Evolutionary conservation across 2,888 invertebrate species (phyloP), one percentile per base, ranked within the genome.

Genomic region (Tetropium fuscum): DNA sequence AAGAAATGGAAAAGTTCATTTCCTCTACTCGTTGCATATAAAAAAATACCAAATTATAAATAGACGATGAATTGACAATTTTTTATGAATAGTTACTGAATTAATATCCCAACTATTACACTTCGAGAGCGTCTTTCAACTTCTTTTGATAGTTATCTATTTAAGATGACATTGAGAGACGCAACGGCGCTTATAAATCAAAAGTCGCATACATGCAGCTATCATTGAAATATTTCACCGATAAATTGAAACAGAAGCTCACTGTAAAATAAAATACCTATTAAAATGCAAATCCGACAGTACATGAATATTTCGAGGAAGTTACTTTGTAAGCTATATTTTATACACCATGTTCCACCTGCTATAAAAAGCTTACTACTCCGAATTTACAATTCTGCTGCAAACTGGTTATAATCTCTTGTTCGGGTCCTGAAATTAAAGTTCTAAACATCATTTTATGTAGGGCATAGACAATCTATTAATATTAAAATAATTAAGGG

Each of bases 231-330:
- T 16, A 44, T 44, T 30, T 3, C 27, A 6, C 44, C 27, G 10
- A 44, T 63, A 64, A 66, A 68, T 64, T 66, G 65, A 62, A 64
- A 66, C 64, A 64, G 62, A 59, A 49, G 45, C 47, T 49, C 34
- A 62, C 58, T 60, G 55, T 54, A 54, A 65, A 62, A 62, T 62
- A 70, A 63, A 61, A 65, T 60, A 48, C 63, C 63, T 60, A 69
- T 71, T 68, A 68, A 71, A 69, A 71, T 69, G 69, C 65, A 68
- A 68, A 68, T 66, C 60, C 51, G 49, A 58, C 56, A 58, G 47
- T 49, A 53, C 63, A 56, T 63, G 58, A 64, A 65, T 65, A 63
- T 66, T 66, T 65, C 55, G 56, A 60, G 60, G 55, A 44, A 67
- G 61, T 64, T 63, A 62, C 61, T 59, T 56, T 45, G 51, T 48